Percentiles rank a stretch among this genome's conserved stretches.
Evolutionary conservation across 2,888 invertebrate genomes (phyloP).

Genomic region (Limenitis camilla): DNA sequence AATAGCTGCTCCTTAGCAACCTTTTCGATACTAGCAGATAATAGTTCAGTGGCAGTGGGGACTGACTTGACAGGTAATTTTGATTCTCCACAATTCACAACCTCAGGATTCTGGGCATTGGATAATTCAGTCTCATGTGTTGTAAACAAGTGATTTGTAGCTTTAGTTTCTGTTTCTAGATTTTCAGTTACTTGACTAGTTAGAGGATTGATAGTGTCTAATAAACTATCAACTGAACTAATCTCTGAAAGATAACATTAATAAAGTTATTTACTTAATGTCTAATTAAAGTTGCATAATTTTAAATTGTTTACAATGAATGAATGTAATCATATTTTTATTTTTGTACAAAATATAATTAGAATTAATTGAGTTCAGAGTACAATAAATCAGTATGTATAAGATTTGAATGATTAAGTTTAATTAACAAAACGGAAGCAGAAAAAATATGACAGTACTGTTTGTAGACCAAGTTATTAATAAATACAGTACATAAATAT

Average conservation of each 20-base stretch:
- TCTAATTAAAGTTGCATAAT: no score
- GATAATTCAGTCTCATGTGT: constrained; percentile 35
- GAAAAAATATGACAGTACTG: no score
- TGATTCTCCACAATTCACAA: constrained; percentile 36
- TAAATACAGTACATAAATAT: no score
- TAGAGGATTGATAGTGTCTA: constrained; percentile 53
- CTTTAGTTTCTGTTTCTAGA: constrained; percentile 38
- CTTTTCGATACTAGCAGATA: constrained; percentile 64
- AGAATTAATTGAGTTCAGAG: no score
- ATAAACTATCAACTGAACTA: constrained; percentile 61
- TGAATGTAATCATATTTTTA: no score
- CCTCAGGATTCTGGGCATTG: constrained; percentile 36
- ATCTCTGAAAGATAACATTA: constrained; percentile 47
- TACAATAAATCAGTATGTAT: no score
- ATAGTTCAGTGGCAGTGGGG: constrained; percentile 56
- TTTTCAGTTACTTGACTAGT: constrained; percentile 59
- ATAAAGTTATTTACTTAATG: no score
- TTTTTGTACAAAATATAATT: no score
- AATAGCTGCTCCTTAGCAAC: constrained; percentile 48
- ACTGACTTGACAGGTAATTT: constrained; percentile 34
- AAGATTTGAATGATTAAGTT: no score
- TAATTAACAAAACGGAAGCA: no score
- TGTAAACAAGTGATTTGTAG: constrained; percentile 33
- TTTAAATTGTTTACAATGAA: no score
- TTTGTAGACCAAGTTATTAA: no score